Conservation (phyloP, 2,113 vertebrate species). For the Dicentrarchus labrax region DNA sequence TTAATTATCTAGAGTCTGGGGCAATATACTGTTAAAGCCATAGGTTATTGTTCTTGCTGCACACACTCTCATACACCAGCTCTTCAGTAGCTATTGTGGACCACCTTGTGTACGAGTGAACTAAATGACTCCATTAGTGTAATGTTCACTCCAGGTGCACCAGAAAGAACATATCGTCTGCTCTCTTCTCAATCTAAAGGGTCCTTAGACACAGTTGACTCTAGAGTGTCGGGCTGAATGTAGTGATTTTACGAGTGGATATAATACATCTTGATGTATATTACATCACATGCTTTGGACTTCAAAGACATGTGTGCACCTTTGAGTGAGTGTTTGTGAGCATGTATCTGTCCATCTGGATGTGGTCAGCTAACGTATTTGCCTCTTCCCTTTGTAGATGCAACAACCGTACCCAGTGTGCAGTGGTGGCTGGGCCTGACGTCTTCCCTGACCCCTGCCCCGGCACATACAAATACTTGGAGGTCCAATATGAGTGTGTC, state of each 20-base stretch:
- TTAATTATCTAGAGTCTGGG: conserved; percentile 78
- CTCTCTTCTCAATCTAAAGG: conserved; percentile 47
- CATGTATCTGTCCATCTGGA: background rate
- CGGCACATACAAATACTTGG: conserved; percentile 98
- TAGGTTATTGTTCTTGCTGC: conserved; percentile 58
- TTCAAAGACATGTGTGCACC: background rate
- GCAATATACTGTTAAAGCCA: conserved; percentile 68
- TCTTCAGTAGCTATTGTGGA: conserved; percentile 43
- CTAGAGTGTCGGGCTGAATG: conserved; percentile 41
- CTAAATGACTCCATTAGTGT: conserved; percentile 52
- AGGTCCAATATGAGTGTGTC: conserved; percentile 90
- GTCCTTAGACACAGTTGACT: conserved; percentile 46
- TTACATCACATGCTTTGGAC: background rate
- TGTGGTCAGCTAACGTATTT: conserved; percentile 10
- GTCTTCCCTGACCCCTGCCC: conserved; percentile 98
- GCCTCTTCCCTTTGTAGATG: conserved; percentile 70
- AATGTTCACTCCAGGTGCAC: conserved; percentile 46
- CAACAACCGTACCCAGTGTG: conserved; percentile 90
- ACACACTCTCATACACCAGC: conserved; percentile 12
- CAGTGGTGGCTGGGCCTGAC: conserved; percentile 96
- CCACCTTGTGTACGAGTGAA: conserved; percentile 37
- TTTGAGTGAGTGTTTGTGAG: background rate
- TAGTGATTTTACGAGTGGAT: background rate
- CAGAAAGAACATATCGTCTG: conserved; percentile 29
- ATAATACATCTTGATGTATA: conserved; percentile 15